phyloP scores from a whole-genome alignment of 1,140 invertebrate genomes.

The Antheraea mylitta region DNA sequence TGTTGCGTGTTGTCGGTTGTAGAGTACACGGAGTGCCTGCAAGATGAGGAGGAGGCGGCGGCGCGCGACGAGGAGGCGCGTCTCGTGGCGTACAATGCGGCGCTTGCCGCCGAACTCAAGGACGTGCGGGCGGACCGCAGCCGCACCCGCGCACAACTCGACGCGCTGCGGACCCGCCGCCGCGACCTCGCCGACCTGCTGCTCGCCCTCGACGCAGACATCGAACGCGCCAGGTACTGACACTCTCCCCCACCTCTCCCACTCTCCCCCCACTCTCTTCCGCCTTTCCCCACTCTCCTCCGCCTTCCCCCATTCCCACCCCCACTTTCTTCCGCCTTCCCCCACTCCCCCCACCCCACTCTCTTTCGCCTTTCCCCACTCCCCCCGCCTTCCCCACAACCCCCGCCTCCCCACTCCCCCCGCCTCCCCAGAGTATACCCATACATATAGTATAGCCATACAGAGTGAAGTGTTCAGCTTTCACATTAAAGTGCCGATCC shows the following conservation, averaged over 20 bases:
- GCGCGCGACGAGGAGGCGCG: constrained; percentile 40
- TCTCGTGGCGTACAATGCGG: constrained; percentile 26
- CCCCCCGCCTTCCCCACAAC: too few species aligned
- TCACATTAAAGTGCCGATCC: too few species aligned
- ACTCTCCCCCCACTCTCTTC: too few species aligned
- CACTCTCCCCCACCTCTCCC: too few species aligned
- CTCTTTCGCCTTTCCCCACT: too few species aligned
- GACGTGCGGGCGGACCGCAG: constrained; percentile 18
- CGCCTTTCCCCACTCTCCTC: not conserved
- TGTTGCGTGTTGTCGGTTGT: not conserved
- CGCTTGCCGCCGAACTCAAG: constrained; percentile 22
- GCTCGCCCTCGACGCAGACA: not conserved
- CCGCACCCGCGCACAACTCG: not conserved
- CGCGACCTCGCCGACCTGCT: constrained; percentile 16
- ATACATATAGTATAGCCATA: too few species aligned
- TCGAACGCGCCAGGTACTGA: not conserved
- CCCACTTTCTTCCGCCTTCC: too few species aligned
- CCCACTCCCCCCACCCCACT: too few species aligned
- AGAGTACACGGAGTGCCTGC: constrained; percentile 40
- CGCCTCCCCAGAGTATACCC: too few species aligned
- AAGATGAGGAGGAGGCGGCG: constrained; percentile 41
- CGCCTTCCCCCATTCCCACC: too few species aligned
- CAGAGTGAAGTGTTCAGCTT: too few species aligned
- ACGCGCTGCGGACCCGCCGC: not conserved
- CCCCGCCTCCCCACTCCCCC: too few species aligned